Evolutionary conservation across 2,797 vertebrate genomes (phyloP), one percentile per base, ranked within the genome.

Genomic region (Lophius americanus): DNA sequence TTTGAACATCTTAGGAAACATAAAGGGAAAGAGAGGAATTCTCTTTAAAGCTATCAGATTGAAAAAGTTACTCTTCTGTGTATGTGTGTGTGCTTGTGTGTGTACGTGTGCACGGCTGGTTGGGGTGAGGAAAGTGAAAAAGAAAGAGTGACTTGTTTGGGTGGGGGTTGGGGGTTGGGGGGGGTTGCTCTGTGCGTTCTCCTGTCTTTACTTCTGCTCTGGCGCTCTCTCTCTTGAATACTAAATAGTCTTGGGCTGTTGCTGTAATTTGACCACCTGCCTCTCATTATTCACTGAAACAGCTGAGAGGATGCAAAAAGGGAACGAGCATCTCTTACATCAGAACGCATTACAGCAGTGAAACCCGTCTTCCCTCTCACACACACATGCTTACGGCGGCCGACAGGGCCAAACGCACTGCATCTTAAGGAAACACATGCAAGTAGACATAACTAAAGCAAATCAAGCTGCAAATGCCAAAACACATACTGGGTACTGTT

Each of bases 161-260:
- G 75, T 83, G 23, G 23, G 23, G 23, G 23, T 23, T 1, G 23
- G 23, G 23, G 23, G n/a, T n/a, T n/a, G 23, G 23, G 1, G 23
- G 23, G 23, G 23, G 23, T 75, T 65, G 14, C 6, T 12, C 0
- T 54, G 49, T 38, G 51, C 77, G 53, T 79, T 68, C 68, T 67
- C 47, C 65, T 70, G 68, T 67, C 68, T 83, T 73, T 68, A 56
- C 56, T 82, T 63, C 54, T 77, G 38, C 73, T 62, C 71, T 60
- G 68, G 66, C 65, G 62, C 67, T 70, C 77, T 70, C 66, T 59
- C 61, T 68, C 62, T 85, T 72, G 44, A 88, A 87, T 84, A 89
- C 86, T 81, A 87, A 91, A 88, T 68, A 83, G 58, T 52, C 60
- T 85, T 86, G 67, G 77, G 85, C 80, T 89, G 82, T 81, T 76